Base-by-base conservation (phyloP, 2,797 vertebrate genomes). In the Netta rufina region DNA sequence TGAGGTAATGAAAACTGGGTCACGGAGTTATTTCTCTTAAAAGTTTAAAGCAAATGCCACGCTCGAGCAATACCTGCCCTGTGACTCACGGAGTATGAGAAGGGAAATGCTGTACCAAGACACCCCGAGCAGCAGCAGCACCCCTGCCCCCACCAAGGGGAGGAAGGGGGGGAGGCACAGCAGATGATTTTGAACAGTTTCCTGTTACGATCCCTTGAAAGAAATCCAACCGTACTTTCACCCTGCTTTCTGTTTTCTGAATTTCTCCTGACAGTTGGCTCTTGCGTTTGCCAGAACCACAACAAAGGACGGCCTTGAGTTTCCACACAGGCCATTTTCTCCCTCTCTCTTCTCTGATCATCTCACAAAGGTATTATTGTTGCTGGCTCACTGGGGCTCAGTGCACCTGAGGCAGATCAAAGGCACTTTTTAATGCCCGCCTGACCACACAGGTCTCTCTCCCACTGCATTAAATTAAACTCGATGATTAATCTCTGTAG, bases 321-420 rank as follows among this genome's bases (percentile, higher is more conserved):
- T 97, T 98, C 94, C 95, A 95, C 94, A 92, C 89, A 96, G 96
- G 96, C 95, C 94, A 84, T 87, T 96, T 92, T 97, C 94, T 96
- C 88, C 95, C 94, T 90, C 89, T 91, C 80, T 94, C 43, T n/a
- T 96, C 97, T 96, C 95, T 91, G 93, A 97, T 96, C 95, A 96
- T 97, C 93, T 97, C 97, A 98, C 98, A 98, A 98, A 98, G 97
- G 97, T 98, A 97, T 96, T 95, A 97, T 97, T 98, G 98, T 98
- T 96, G 93, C 97, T 95, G 89, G 92, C 91, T 96, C 82, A 28
- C 94, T 91, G 90, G 89, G 96, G 93, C 77, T 92, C 89, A 38
- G 58, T 97, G 96, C 97, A 97, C 97, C 98, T 97, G 97, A 98
- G 93, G 79, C 92, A 97, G 96, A 97, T 98, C 95, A 98, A 97